Percentiles rank a stretch among this genome's conserved stretches.
Conservation (phyloP, 2,888 invertebrate genomes). For the Amphipyra tragopoginis region DNA sequence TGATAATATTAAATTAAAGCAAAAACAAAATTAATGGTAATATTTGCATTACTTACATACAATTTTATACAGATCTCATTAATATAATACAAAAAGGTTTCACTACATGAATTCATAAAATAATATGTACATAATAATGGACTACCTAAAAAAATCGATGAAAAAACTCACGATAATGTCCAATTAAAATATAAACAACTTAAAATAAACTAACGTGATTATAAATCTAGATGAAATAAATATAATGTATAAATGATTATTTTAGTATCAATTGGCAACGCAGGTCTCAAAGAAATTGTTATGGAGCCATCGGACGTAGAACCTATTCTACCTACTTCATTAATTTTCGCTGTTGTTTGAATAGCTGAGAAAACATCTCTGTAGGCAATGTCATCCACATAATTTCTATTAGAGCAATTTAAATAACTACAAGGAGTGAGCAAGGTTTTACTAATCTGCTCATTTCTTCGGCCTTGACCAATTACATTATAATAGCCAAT, state of each 20-base stretch:
- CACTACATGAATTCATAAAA: conserved; percentile 14
- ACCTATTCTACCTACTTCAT: neutral
- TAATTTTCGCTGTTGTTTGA: neutral
- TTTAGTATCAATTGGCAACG: too few species aligned
- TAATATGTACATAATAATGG: conserved; percentile 29
- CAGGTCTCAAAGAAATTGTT: neutral
- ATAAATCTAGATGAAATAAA: too few species aligned
- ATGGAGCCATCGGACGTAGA: conserved; percentile 1
- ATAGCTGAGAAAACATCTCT: neutral
- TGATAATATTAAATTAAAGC: conserved; percentile 18
- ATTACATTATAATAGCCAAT: too few species aligned
- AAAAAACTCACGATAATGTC: neutral
- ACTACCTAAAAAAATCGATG: conserved; percentile 5
- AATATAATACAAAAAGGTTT: conserved; percentile 16
- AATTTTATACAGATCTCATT: conserved; percentile 25
- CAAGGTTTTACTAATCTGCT: too few species aligned
- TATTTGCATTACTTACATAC: conserved; percentile 11
- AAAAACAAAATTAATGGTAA: conserved; percentile 1
- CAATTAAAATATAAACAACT: too few species aligned
- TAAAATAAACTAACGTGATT: too few species aligned
- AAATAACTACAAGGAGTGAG: too few species aligned
- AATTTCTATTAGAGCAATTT: conserved; percentile 1
- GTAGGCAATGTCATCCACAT: neutral
- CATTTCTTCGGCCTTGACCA: too few species aligned
- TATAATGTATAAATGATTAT: too few species aligned